A percentile compares a stretch with the other conserved stretches of the same genome.
phyloP scores from a whole-genome alignment of 23 tunicate species.

The Diplosoma virens region DNA sequence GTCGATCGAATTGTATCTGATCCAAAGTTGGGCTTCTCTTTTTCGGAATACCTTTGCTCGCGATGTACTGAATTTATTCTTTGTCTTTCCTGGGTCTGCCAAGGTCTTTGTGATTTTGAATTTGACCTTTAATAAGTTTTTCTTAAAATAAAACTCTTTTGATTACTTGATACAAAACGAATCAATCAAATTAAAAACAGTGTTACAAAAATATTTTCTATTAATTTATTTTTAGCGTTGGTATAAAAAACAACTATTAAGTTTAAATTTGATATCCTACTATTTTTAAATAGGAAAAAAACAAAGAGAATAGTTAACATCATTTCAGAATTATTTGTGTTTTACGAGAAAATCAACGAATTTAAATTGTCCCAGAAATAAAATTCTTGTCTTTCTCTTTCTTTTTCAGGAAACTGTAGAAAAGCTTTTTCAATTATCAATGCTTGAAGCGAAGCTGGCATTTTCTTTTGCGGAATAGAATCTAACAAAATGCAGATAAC shows the following conservation, averaged over 20 bases:
- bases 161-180: too few species aligned
- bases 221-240: too few species aligned
- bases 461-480: slow-evolving; percentile 53
- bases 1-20: slow-evolving; percentile 26
- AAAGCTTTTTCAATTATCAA: slow-evolving; percentile 79
- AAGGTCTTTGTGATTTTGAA: background rate
- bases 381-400: slow-evolving; percentile 58
- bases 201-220: too few species aligned
- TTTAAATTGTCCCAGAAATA: slow-evolving; percentile 83
- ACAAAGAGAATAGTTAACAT: background rate
- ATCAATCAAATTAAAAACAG: too few species aligned
- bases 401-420: slow-evolving; percentile 70
- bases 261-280: background rate
- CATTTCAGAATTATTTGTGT: background rate
- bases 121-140: too few species aligned
- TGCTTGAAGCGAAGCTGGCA: slow-evolving; percentile 60
- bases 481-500: slow-evolving; percentile 64
- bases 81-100: background rate
- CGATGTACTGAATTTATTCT: background rate
- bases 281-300: background rate
- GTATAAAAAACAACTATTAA: too few species aligned
- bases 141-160: too few species aligned
- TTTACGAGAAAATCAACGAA: slow-evolving; percentile 52
- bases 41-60: background rate
- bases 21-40: background rate